Percentiles rank a stretch among this genome's conserved stretches.
Conservation (phyloP, 2,888 invertebrate genomes). For the Ryuthela nishihirai region DNA sequence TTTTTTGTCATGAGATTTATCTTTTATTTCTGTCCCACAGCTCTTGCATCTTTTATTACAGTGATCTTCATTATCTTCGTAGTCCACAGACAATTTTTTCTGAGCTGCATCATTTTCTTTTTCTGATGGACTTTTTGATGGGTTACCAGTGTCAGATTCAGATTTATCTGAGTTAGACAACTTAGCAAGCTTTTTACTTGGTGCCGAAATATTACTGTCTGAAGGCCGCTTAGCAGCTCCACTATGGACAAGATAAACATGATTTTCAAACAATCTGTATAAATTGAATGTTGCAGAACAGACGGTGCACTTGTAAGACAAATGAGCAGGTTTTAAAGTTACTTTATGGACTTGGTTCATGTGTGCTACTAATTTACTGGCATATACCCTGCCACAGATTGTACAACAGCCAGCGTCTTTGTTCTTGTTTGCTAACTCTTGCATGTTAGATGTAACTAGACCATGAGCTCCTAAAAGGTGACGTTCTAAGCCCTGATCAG, state of each 20-base stretch:
- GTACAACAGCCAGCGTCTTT: conserved; percentile 93
- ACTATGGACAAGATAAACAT: conserved; percentile 89
- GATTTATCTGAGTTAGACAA: neutral
- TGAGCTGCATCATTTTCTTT: conserved; percentile 2
- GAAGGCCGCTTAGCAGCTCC: conserved; percentile 55
- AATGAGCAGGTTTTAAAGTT: conserved; percentile 85
- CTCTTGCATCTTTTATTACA: conserved; percentile 12
- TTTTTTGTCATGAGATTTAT: no score
- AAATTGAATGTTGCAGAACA: conserved; percentile 92
- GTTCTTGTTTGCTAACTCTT: conserved; percentile 89
- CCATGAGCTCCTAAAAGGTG: conserved; percentile 93
- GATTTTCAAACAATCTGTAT: conserved; percentile 92
- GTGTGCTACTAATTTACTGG: conserved; percentile 88
- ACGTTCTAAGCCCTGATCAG: conserved; percentile 91
- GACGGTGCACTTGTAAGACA: conserved; percentile 92
- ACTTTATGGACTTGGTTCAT: conserved; percentile 84
- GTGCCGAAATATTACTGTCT: neutral
- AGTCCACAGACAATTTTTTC: no score
- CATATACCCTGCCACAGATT: conserved; percentile 90
- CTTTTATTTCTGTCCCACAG: conserved; percentile 11
- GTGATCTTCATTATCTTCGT: conserved; percentile 9
- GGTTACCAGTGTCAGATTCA: conserved; percentile 10
- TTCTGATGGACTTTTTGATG: conserved; percentile 27
- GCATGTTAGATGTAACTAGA: conserved; percentile 91
- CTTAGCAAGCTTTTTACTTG: neutral